phyloP scores from a whole-genome alignment of 2,797 vertebrate species.

The Pelobates cultripes region DNA sequence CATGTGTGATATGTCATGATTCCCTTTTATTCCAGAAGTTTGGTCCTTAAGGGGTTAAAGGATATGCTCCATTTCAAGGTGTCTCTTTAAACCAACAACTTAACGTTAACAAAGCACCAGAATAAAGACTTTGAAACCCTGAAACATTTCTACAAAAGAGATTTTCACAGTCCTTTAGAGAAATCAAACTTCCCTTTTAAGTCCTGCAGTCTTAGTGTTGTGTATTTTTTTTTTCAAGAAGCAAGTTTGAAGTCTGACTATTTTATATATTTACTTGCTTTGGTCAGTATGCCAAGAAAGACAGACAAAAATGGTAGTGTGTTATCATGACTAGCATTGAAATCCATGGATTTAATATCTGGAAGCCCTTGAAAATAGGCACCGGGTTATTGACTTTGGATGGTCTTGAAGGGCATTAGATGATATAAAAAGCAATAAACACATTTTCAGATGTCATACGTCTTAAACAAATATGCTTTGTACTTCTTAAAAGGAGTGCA shows the following conservation, averaged over 20 bases:
- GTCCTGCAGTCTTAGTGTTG: slow-evolving; percentile 59
- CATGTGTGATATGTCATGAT: too few relatives aligned
- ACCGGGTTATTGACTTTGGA: not conserved
- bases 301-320: not conserved
- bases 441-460: too few relatives aligned
- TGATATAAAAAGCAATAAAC: not conserved
- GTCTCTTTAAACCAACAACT: slow-evolving; percentile 40
- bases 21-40: too few relatives aligned
- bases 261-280: slow-evolving; percentile 26
- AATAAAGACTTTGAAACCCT: slow-evolving; percentile 63
- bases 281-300: slow-evolving; percentile 2
- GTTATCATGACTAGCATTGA: slow-evolving; percentile 4
- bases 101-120: slow-evolving; percentile 52
- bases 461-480: too few relatives aligned
- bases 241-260: slow-evolving; percentile 53
- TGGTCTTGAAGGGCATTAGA: not conserved
- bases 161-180: slow-evolving; percentile 63
- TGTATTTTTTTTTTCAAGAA: not conserved
- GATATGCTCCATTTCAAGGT: slow-evolving; percentile 29
- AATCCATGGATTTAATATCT: slow-evolving; percentile 2
- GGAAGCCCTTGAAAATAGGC: slow-evolving; percentile 6
- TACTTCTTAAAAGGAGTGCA: not conserved
- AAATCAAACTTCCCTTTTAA: slow-evolving; percentile 65
- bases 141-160: slow-evolving; percentile 64
- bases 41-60: too few relatives aligned